phyloP scores from a whole-genome alignment of 2,888 invertebrate species.

The Plusia festucae region DNA sequence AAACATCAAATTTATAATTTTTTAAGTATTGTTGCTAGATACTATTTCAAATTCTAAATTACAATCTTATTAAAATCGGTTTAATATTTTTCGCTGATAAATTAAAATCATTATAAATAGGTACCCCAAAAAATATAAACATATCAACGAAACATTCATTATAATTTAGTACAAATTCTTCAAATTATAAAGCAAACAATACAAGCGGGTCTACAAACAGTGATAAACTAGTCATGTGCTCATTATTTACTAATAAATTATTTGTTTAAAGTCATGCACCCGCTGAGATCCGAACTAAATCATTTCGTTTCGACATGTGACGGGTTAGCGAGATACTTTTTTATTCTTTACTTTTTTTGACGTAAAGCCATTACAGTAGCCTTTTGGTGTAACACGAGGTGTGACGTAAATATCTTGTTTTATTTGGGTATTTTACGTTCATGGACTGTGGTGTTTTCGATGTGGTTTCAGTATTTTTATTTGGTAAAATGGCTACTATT shows the following conservation, averaged over 20 bases:
- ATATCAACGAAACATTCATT: constrained; percentile 8
- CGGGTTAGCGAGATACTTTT: constrained; percentile 16
- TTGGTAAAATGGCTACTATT: too few relatives aligned
- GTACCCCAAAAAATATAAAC: neutral
- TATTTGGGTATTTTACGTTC: too few relatives aligned
- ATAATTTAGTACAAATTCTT: constrained; percentile 29
- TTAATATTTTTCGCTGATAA: too few relatives aligned
- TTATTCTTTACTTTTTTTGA: neutral
- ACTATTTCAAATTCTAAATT: too few relatives aligned
- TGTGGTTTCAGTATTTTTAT: too few relatives aligned
- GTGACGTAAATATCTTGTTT: neutral
- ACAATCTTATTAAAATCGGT: too few relatives aligned
- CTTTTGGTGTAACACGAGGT: neutral
- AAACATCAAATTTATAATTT: too few relatives aligned
- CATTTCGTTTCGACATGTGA: constrained; percentile 22
- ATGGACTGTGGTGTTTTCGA: too few relatives aligned
- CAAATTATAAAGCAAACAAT: constrained; percentile 39
- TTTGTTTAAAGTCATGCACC: constrained; percentile 72
- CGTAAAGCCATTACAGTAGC: too few relatives aligned
- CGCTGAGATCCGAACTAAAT: constrained; percentile 40
- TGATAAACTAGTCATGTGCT: constrained; percentile 73
- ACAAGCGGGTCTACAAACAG: constrained; percentile 66
- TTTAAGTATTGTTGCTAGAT: too few relatives aligned
- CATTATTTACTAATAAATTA: constrained; percentile 59
- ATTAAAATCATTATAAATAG: neutral